Conservation (phyloP, 2,113 vertebrate genomes). For the Rhadina sibilatrix region DNA sequence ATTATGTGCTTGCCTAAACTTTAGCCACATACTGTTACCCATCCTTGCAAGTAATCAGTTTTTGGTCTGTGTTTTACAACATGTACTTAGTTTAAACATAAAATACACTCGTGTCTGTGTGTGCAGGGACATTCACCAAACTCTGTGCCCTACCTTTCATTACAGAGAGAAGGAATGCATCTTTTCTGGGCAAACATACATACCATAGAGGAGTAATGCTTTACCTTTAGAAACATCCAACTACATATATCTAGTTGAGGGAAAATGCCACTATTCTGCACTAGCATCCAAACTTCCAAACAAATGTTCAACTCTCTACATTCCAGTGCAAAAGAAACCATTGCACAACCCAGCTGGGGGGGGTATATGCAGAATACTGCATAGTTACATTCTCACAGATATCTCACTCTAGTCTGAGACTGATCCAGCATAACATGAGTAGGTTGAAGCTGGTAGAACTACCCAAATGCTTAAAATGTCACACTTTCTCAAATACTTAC, state of each 20-base stretch:
- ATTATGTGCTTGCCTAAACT: constrained; percentile 56
- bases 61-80: constrained; percentile 16
- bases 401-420: background rate
- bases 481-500: constrained; percentile 30
- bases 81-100: background rate
- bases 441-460: background rate
- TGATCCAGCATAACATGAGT: background rate
- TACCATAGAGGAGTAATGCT: background rate
- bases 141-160: background rate
- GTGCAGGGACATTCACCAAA: background rate
- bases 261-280: background rate
- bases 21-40: constrained; percentile 26
- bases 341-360: background rate
- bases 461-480: constrained; percentile 31
- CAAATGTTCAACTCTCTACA: background rate
- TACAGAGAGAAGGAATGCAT: background rate
- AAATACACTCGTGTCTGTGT: background rate
- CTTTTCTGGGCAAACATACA: background rate
- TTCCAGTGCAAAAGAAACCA: background rate
- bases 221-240: background rate
- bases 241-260: background rate
- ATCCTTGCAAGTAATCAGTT: constrained; percentile 22
- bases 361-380: background rate
- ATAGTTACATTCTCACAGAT: constrained; percentile 30
- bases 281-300: background rate